Conservation (phyloP, 37 sponge, comb jelly and placozoan species). For the Spongilla lacustris region DNA sequence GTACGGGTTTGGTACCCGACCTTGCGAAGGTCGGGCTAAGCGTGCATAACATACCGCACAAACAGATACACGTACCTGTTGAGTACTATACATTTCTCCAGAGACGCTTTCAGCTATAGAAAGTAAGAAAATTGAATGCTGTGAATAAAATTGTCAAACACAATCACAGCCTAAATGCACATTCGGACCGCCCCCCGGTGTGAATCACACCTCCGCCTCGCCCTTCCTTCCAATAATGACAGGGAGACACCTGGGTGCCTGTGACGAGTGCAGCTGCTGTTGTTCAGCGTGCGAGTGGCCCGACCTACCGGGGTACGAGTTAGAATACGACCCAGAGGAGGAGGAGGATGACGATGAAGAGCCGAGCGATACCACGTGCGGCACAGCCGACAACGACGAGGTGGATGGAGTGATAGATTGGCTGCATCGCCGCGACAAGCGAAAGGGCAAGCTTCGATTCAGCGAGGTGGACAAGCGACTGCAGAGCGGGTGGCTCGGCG, state of each 20-base stretch:
- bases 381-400: neutral
- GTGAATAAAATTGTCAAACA: neutral
- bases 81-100: conserved; percentile 55
- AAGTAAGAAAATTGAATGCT: neutral
- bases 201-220: too few relatives aligned
- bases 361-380: neutral
- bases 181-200: too few relatives aligned
- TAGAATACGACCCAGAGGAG: neutral
- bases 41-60: neutral
- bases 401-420: neutral
- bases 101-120: conserved; percentile 43
- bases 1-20: too few relatives aligned
- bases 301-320: neutral
- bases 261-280: too few relatives aligned
- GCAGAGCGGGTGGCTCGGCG: neutral
- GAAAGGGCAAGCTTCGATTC: neutral
- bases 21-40: too few relatives aligned
- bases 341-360: neutral
- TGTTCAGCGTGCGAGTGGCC: too few relatives aligned
- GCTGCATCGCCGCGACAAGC: neutral
- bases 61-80: conserved; percentile 52
- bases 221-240: too few relatives aligned
- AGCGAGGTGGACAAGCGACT: neutral
- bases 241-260: too few relatives aligned
- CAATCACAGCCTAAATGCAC: too few relatives aligned